Percentiles rank a stretch among this genome's conserved stretches.
Conservation (phyloP, 1,140 invertebrate genomes). For the Phymorhynchus buccinoides region DNA sequence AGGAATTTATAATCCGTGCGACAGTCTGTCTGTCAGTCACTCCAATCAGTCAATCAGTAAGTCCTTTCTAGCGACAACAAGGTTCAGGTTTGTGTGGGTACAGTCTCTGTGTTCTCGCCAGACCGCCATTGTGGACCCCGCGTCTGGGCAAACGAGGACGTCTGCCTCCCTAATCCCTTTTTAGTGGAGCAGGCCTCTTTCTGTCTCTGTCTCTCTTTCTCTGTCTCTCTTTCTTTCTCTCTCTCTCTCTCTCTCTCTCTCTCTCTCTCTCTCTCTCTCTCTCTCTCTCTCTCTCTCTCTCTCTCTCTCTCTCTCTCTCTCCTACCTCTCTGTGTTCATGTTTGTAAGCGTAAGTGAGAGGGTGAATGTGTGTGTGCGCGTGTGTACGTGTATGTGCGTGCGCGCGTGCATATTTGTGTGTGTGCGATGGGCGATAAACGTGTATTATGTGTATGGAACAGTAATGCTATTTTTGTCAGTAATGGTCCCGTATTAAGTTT, state of each 20-base stretch:
- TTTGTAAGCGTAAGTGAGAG: not conserved
- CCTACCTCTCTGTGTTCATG: not conserved
- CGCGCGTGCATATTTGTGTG: too few relatives aligned
- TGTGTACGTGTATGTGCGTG: not conserved
- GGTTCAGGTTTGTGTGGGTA: not conserved
- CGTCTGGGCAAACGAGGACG: conserved; percentile 3
- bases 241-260: not conserved
- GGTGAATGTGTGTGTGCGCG: not conserved
- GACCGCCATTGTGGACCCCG: not conserved
- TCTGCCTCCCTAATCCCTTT: conserved; percentile 4
- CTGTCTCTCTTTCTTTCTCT: too few relatives aligned
- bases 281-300: not conserved
- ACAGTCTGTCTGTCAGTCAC: too few relatives aligned
- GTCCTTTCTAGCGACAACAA: not conserved
- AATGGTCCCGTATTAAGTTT: not conserved
- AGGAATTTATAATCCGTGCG: not conserved
- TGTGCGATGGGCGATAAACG: too few relatives aligned
- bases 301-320: not conserved
- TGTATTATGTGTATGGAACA: not conserved
- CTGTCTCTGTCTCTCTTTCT: too few relatives aligned
- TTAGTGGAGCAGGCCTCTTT: too few relatives aligned
- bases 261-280: not conserved
- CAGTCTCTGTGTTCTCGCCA: not conserved
- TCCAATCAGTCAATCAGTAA: not conserved
- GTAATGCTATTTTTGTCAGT: not conserved